Conservation (phyloP, 2,797 vertebrate species). For the Anas flavirostris region DNA sequence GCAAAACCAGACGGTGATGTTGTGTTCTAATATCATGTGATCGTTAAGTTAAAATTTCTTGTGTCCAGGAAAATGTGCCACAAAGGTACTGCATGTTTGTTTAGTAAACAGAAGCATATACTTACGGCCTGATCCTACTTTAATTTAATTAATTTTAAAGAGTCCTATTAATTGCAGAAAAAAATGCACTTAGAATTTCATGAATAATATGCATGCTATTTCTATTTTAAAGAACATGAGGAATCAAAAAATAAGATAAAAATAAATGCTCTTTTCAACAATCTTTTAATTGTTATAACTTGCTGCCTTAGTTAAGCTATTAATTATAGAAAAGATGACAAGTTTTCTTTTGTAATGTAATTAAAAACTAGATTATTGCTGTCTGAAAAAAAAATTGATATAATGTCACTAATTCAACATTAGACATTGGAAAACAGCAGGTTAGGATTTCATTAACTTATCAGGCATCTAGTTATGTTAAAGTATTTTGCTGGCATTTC, state of each 20-base stretch:
- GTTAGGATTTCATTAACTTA: constrained; percentile 35
- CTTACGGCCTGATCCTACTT: background rate
- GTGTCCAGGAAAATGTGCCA: background rate
- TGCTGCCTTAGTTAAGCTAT: background rate
- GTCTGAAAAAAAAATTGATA: background rate
- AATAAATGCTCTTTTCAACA: background rate
- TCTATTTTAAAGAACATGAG: background rate
- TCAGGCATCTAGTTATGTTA: background rate
- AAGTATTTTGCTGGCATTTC: constrained; percentile 3
- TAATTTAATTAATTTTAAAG: background rate
- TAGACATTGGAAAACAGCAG: constrained; percentile 21
- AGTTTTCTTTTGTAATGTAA: constrained; percentile 27
- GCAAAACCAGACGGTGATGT: background rate
- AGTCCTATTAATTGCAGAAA: background rate
- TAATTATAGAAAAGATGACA: constrained; percentile 16
- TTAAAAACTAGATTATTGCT: constrained; percentile 10
- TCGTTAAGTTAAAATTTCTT: background rate
- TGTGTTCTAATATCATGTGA: background rate
- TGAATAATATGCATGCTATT: background rate
- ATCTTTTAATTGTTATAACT: background rate
- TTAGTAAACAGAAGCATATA: background rate
- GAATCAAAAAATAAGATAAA: background rate
- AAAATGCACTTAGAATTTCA: background rate
- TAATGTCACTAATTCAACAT: constrained; percentile 28
- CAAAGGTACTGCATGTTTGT: background rate